These are phyloP conservation scores for Apoderus coryli DNA, from an alignment of 2,888 invertebrate species.

Conservation along the genomic window DNA sequence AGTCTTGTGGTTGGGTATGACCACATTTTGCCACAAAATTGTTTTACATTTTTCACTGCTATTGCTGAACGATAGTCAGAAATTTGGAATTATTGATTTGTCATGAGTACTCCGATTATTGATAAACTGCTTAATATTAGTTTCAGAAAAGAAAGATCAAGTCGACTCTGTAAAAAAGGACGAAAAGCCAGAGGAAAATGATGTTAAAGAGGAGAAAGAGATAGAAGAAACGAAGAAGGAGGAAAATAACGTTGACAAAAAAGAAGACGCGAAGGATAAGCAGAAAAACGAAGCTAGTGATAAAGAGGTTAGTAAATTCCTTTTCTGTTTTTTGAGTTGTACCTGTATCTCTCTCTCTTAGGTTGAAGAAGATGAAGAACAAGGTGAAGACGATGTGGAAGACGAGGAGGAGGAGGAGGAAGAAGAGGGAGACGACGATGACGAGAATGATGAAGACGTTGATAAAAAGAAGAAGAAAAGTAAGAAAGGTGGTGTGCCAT, in stretches of 20 bases:
- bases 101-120: too few relatives aligned
- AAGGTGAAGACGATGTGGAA: slow-evolving; percentile 10
- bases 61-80: too few relatives aligned
- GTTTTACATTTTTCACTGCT: too few relatives aligned
- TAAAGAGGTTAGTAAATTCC: too few relatives aligned
- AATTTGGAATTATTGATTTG: too few relatives aligned
- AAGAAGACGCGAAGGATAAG: slow-evolving; percentile 22
- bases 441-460: slow-evolving; percentile 22
- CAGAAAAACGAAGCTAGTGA: slow-evolving; percentile 15
- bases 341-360: too few relatives aligned
- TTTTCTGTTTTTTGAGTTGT: too few relatives aligned
- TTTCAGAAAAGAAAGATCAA: slow-evolving; percentile 13
- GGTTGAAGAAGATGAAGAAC: slow-evolving; percentile 7
- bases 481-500: slow-evolving; percentile 25
- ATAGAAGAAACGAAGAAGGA: slow-evolving; percentile 11
- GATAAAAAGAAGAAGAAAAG: slow-evolving; percentile 21
- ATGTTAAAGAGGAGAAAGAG: slow-evolving; percentile 13
- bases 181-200: slow-evolving; percentile 15
- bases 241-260: slow-evolving; percentile 13
- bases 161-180: slow-evolving; percentile 9
- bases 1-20: too few relatives aligned
- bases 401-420: slow-evolving; percentile 15
- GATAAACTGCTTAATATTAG: too few relatives aligned
- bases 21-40: too few relatives aligned
- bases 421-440: slow-evolving; percentile 20